phyloP scores from a whole-genome alignment of 1,140 invertebrate species.

The Drosophila suzukii region DNA sequence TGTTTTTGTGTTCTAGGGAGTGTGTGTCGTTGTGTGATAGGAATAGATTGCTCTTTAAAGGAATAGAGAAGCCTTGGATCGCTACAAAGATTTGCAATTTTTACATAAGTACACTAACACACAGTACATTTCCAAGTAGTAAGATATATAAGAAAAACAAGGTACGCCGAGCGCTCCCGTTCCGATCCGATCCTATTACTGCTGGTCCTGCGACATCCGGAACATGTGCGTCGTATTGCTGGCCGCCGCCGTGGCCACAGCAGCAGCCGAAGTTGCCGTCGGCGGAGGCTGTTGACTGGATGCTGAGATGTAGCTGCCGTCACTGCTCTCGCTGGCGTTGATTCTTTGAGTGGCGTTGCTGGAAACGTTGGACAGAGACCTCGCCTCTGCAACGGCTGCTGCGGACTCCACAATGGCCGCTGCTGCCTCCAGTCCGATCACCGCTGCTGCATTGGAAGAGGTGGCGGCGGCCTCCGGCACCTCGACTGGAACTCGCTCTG shows the following conservation, averaged over 20 bases:
- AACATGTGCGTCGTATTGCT: constrained; percentile 80
- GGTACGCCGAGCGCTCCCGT: constrained; percentile 26
- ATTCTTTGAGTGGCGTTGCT: constrained; percentile 11
- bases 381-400: constrained; percentile 26
- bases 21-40: constrained; percentile 32
- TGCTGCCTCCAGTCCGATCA: constrained; percentile 32
- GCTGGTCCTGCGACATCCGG: constrained; percentile 74
- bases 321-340: constrained; percentile 24
- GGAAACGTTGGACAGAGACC: neutral
- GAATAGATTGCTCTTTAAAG: constrained; percentile 38
- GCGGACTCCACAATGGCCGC: constrained; percentile 19
- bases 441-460: constrained; percentile 7
- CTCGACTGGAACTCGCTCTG: constrained; percentile 33
- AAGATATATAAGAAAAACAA: constrained; percentile 41
- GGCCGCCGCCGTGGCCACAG: constrained; percentile 76
- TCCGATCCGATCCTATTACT: constrained; percentile 34
- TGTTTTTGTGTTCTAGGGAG: neutral
- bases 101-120: constrained; percentile 81
- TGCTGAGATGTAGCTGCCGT: constrained; percentile 57
- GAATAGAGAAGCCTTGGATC: constrained; percentile 33
- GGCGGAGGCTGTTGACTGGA: constrained; percentile 59
- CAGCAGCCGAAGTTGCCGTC: constrained; percentile 73
- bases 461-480: constrained; percentile 11
- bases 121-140: constrained; percentile 60
- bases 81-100: constrained; percentile 50